Percentiles rank a stretch among this genome's conserved stretches.
Conservation (phyloP, 2,888 invertebrate species). For the Ariolimax columbianus region DNA sequence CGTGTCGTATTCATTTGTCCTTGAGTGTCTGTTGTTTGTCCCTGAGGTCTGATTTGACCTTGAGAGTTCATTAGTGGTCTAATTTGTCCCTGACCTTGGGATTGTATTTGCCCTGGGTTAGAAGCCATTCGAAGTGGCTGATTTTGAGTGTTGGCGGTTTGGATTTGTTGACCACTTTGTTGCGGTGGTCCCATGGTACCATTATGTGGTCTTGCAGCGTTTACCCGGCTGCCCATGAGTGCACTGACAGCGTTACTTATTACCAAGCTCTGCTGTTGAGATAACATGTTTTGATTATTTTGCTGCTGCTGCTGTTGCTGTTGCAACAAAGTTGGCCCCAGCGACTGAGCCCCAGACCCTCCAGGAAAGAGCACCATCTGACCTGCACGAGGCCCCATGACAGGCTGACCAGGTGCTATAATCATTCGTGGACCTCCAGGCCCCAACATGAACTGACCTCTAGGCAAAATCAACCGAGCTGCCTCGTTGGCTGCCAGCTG, state of each 20-base stretch:
- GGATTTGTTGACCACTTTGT: constrained; percentile 13
- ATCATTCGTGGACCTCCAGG: constrained; percentile 41
- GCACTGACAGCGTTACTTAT: neutral
- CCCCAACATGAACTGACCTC: constrained; percentile 43
- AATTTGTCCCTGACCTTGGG: neutral
- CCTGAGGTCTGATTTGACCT: constrained; percentile 22
- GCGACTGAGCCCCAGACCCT: neutral
- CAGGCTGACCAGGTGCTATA: constrained; percentile 50
- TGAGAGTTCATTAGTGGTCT: constrained; percentile 26
- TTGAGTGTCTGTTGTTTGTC: constrained; percentile 3
- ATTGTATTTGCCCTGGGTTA: neutral
- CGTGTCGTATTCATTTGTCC: constrained; percentile 31
- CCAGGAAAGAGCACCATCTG: constrained; percentile 40
- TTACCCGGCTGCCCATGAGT: neutral
- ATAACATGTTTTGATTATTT: no score
- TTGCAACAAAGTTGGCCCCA: neutral
- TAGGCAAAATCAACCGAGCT: constrained; percentile 42
- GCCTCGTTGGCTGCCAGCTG: constrained; percentile 43
- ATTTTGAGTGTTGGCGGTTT: constrained; percentile 5
- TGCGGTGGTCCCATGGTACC: constrained; percentile 20
- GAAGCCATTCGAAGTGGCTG: neutral
- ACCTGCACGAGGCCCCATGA: constrained; percentile 35
- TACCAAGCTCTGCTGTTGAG: neutral
- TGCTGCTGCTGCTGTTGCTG: constrained; percentile 20
- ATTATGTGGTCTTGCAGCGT: constrained; percentile 16